Evolutionary conservation across 2,888 invertebrate species (phyloP), one percentile per base, ranked within the genome.

Genomic region (Melinaea marsaeus): DNA sequence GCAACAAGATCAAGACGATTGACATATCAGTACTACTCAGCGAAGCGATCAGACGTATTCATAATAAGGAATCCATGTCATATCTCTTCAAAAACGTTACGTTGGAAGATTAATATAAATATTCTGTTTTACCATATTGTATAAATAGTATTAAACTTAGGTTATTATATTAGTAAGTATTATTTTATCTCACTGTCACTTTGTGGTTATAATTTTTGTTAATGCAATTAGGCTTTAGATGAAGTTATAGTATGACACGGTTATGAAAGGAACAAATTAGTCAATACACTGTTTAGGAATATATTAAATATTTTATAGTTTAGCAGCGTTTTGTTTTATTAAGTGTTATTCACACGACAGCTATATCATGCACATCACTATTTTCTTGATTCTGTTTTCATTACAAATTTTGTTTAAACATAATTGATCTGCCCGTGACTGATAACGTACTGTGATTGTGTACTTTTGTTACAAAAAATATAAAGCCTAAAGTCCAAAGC

Each of bases 61-160:
- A 99, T 87, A 98, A 99, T 90, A 98, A 99, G 82, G 99, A 99
- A 86, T 99, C 99, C 37, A 99, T 99, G 99, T 98, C 98, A 13
- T 98, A 99, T 90, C 93, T 99, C 60, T 99, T 99, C 91, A 96
- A 98, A 81, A 98, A 99, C 86, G 98, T 99, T 69, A 98, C 99
- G 35, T 92, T 98, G 60, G 99, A 99, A 90, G 99, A 99, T 92
- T 99, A 94, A 73, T 37, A n/a, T 35, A 9, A 45, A 56, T 35
- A 51, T 35, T 51, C 57, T 59, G 22, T n/a, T 65, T 42, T 65
- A 61, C 42, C 58, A 62, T 60, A 35, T 6, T 42, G 47, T 59
- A 22, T 58, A 66, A 62, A 62, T 62, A 57, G 48, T 34, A 47
- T 54, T 61, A 61, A 58, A 64, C 47, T 11, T 62, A 61, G n/a